Percentiles rank a stretch among this genome's conserved stretches.
phyloP scores from a whole-genome alignment of 1,140 invertebrate genomes.

The Lordiphosa stackelbergi region DNA sequence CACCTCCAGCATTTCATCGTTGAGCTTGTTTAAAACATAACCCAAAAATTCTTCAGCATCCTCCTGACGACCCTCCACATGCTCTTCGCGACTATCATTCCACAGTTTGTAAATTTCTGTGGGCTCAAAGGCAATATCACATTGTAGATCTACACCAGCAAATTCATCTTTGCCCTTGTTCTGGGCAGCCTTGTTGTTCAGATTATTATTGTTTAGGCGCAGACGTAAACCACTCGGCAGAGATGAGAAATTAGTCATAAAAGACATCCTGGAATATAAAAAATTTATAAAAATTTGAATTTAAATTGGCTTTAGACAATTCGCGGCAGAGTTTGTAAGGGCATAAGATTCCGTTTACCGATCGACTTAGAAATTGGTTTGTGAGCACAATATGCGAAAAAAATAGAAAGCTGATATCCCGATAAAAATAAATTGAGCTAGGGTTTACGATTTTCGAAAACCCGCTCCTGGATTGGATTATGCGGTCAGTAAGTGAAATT shows the following conservation, averaged over 20 bases:
- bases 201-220: constrained; percentile 51
- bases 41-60: constrained; percentile 97
- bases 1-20: constrained; percentile 96
- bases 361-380: no score
- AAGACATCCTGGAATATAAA: constrained; percentile 76
- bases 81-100: constrained; percentile 84
- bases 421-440: no score
- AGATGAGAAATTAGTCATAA: constrained; percentile 84
- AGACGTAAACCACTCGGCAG: constrained; percentile 79
- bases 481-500: no score
- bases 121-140: constrained; percentile 86
- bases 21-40: constrained; percentile 93
- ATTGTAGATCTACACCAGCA: constrained; percentile 63
- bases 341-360: no score
- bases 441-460: no score
- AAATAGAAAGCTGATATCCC: no score
- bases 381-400: no score
- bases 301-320: no score
- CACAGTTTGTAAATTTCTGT: constrained; percentile 89
- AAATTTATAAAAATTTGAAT: no score
- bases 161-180: constrained; percentile 77
- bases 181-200: constrained; percentile 51
- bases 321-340: no score
- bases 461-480: no score
- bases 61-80: constrained; percentile 90